Conservation (phyloP, 1,140 invertebrate species). For the Cataglyphis hispanica region DNA sequence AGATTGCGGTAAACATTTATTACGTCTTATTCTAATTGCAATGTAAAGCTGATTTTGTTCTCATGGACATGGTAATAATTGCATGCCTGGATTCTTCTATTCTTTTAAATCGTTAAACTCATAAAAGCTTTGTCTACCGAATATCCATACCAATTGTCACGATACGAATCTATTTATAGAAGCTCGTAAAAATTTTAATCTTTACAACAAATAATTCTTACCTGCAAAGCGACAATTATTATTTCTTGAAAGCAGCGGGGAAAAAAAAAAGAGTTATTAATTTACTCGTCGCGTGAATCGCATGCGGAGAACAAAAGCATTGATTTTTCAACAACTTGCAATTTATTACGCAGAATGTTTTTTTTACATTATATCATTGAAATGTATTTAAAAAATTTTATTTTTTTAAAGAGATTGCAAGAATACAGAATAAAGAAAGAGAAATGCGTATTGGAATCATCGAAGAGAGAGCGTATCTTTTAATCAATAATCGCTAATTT, state of each 20-base stretch:
- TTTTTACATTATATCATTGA: slow-evolving; percentile 41
- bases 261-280: slow-evolving; percentile 18
- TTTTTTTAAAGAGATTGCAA: slow-evolving; percentile 19
- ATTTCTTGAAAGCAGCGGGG: not conserved
- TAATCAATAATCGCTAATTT: slow-evolving; percentile 63
- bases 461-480: not conserved
- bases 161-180: slow-evolving; percentile 1
- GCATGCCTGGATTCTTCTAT: not conserved
- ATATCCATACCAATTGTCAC: not conserved
- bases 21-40: not conserved
- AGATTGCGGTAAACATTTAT: slow-evolving; percentile 19
- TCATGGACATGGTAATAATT: not conserved
- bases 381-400: slow-evolving; percentile 57
- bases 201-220: slow-evolving; percentile 17
- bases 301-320: not conserved
- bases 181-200: not conserved
- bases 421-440: not conserved
- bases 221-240: slow-evolving; percentile 25
- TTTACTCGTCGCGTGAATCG: slow-evolving; percentile 40
- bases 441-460: not conserved
- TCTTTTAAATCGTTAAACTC: not conserved
- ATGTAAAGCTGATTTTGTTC: not conserved
- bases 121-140: not conserved
- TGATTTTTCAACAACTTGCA: slow-evolving; percentile 19
- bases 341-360: not conserved